Evolutionary conservation across 2,888 invertebrate genomes (phyloP), one percentile per base, ranked within the genome.

Genomic region (Eulithis testata): DNA sequence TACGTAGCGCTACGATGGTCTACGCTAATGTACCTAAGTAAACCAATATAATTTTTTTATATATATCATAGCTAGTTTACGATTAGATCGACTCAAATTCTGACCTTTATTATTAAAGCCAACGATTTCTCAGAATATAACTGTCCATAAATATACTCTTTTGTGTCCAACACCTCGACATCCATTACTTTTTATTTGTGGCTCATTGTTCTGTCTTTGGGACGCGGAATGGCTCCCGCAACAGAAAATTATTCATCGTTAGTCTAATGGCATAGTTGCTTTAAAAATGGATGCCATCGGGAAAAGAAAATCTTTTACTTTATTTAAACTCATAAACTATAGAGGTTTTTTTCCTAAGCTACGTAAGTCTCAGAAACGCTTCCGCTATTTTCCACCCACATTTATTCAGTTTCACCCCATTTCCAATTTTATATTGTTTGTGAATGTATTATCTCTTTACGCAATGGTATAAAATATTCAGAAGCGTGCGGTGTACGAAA

Each of bases 171-270:
- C 76, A 76, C 66, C 77, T 73, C 73, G 74, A 75, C 79, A 68
- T 76, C 86, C 88, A 88, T 88, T 87, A 87, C 86, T 87, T 86
- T 86, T 85, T 87, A 87, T 87, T 86, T 88, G 87, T 80, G 81
- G 77, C 78, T 75, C 82, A 85, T 88, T 88, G 88, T 87, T 86
- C 85, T 81, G 79, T 73, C 77, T 78, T 62, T 44, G 63, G 63
- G 69, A 60, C 65, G 59, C 54, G 43, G 4, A 57, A 57, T 57
- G 49, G 59, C 60, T 68, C 74, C 60, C 60, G 58, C 63, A 80
- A 78, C 84, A 82, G 85, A 86, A 86, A 87, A 88, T 70, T 68
- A 73, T 70, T 73, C 65, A 59, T 67, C 69, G 71, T 70, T 73
- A 69, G 56, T 52, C 64, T 69, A 68, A 68, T 70, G 65, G 65